Conservation (phyloP, 92 coral and sea anemone genomes). For the Desmophyllum pertusum region DNA sequence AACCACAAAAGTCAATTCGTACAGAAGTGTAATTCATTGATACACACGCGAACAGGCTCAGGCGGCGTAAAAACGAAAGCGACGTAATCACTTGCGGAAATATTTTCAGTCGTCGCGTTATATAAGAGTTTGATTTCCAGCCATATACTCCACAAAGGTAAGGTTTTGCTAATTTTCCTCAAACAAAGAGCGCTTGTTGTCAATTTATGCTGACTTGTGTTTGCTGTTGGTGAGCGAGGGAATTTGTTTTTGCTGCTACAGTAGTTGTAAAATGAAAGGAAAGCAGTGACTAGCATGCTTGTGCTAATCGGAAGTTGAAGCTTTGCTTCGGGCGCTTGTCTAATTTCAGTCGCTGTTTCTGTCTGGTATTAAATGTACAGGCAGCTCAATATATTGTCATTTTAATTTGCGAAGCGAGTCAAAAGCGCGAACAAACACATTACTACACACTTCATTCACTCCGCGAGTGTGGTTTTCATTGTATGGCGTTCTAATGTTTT, state of each 20-base stretch:
- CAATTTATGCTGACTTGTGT: slow-evolving; percentile 8
- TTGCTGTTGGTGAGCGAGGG: neutral
- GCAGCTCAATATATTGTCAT: neutral
- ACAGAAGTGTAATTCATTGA: slow-evolving; percentile 30
- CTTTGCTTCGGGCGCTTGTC: neutral
- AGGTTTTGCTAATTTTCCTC: neutral
- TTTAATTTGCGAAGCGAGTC: neutral
- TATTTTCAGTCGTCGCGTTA: neutral
- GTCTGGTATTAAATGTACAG: slow-evolving; percentile 6
- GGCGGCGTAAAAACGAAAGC: neutral
- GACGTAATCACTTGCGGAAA: neutral
- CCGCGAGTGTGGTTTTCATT: slow-evolving; percentile 21
- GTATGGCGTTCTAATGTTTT: slow-evolving; percentile 24
- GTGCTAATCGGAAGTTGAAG: neutral
- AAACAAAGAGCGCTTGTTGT: neutral
- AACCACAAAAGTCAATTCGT: slow-evolving; percentile 44
- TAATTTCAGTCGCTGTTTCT: slow-evolving; percentile 5
- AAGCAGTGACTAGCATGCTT: neutral
- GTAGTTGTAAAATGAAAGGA: neutral
- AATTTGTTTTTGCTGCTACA: neutral
- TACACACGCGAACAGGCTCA: neutral
- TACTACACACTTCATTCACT: slow-evolving; percentile 11
- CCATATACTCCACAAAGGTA: neutral
- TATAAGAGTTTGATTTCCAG: too few species aligned
- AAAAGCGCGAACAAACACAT: slow-evolving; percentile 7